Base-by-base conservation (phyloP, 2,113 vertebrate species). In the Strix aluco region DNA sequence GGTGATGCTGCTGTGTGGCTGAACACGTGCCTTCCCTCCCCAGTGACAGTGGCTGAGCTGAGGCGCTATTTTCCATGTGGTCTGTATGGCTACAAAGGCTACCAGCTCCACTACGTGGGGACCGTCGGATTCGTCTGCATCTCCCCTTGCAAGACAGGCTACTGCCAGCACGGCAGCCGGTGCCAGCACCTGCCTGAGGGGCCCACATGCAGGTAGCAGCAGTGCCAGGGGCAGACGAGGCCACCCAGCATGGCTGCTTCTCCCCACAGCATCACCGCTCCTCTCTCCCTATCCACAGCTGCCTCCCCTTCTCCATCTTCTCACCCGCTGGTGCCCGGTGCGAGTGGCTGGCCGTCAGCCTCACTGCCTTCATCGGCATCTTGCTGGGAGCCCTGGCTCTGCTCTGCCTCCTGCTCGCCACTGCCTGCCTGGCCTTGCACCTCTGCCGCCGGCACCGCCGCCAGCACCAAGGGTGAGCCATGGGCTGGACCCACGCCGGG, bases 301-400 rank as follows among this genome's bases (percentile, higher is more conserved):
- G 96, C 61, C 30, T 72, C 57, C 87, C 94, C 40, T 97, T 95
- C 95, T 94, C 93, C 73, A 75, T 96, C 89, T 95, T 89, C 78
- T 95, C 73, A 30, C 86, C 94, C 3, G 23, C 92, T 0, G 98
- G 98, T 0, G 2, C 71, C 7, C 97, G 0, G n/a, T 98, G 98
- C 0, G 96, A 98, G 66, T 32, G 26, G 18, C 86, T 98, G 54
- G 87, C 97, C n/a, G 1, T 98, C 93, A 95, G 95, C 70, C 94
- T 97, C 0, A 10, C 71, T 0, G 97, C 96, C 7, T 98, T 97
- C 94, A 95, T 98, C 0, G 92, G 98, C 40, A 98, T 98, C 93
- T 36, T 98, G 65, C 88, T 98, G 61, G 97, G 97, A 71, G 42
- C 95, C 29, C 82, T 98, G 89, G 95, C 89, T 15, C 81, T 97